phyloP scores from a whole-genome alignment of 2,797 vertebrate species.

The Eutrigla gurnardus region DNA sequence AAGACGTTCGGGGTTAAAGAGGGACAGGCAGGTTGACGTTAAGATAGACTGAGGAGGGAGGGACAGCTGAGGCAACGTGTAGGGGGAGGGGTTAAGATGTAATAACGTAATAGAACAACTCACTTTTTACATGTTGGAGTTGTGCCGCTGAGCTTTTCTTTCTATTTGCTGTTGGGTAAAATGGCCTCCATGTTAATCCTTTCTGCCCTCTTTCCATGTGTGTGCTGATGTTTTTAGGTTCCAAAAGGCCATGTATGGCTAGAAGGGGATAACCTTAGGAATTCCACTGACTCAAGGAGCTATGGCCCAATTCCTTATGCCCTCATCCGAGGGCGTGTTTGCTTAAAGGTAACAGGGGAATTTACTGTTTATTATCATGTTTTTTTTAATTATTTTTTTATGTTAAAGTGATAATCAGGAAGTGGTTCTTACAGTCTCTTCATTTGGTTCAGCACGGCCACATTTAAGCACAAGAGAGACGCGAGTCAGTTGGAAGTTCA shows the following conservation, averaged over 20 bases:
- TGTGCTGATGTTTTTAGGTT: constrained; percentile 84
- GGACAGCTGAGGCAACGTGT: constrained; percentile 44
- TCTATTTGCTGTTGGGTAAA: constrained; percentile 18
- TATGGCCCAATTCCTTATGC: constrained; percentile 97
- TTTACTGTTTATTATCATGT: constrained; percentile 18
- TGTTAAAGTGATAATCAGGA: not conserved
- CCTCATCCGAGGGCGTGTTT: constrained; percentile 95
- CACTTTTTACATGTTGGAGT: constrained; percentile 56
- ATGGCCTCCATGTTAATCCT: constrained; percentile 16
- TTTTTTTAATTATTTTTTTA: not conserved
- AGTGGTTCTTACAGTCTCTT: not conserved
- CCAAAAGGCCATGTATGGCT: constrained; percentile 98
- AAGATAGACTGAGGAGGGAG: constrained; percentile 90
- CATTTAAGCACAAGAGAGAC: constrained; percentile 57
- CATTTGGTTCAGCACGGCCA: constrained; percentile 25
- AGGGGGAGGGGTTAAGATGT: constrained; percentile 54
- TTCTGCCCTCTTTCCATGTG: constrained; percentile 30
- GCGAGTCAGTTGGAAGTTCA: constrained; percentile 78
- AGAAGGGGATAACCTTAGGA: constrained; percentile 97
- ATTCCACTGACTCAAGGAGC: constrained; percentile 95
- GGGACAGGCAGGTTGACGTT: constrained; percentile 82
- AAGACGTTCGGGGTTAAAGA: constrained; percentile 78
- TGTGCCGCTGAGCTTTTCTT: not conserved
- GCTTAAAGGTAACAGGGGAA: constrained; percentile 89
- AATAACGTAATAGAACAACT: constrained; percentile 55